Evolutionary conservation across 2,888 invertebrate species (phyloP).

Genomic region (Melangyna quadrimaculata): DNA sequence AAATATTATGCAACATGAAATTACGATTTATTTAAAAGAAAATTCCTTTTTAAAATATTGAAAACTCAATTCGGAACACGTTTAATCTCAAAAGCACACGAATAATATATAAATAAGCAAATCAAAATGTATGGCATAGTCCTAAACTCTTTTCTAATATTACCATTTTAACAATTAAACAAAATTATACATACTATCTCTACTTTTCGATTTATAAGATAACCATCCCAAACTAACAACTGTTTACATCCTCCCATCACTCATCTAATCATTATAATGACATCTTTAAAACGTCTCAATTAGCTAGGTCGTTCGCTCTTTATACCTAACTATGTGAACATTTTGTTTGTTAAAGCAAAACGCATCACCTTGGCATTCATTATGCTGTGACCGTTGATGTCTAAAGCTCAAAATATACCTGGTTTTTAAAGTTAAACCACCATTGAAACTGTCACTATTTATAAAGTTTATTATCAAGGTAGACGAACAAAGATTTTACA

Average conservation of each 20-base stretch:
- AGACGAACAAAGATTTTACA: not conserved
- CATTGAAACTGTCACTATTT: not conserved
- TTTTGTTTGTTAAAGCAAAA: not conserved
- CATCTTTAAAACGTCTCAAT: conserved; percentile 15
- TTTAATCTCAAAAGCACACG: no score
- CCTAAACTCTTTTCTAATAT: no score
- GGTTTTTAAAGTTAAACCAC: not conserved
- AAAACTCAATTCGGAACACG: no score
- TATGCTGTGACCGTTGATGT: not conserved
- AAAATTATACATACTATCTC: no score
- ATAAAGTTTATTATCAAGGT: conserved; percentile 17
- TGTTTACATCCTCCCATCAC: not conserved
- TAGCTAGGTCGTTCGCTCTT: conserved; percentile 45
- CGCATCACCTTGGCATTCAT: conserved; percentile 62
- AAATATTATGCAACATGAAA: no score
- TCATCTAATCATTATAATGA: conserved; percentile 4
- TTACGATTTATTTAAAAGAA: no score
- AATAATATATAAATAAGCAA: no score
- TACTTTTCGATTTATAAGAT: no score
- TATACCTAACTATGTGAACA: not conserved
- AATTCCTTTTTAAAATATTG: no score
- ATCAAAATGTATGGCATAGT: no score
- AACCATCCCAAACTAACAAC: no score
- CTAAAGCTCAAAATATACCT: not conserved
- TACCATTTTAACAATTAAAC: no score